Percentiles rank a stretch among this genome's conserved stretches.
Evolutionary conservation across 2,888 invertebrate species (phyloP).

Genomic region (Lobophora halterata): DNA sequence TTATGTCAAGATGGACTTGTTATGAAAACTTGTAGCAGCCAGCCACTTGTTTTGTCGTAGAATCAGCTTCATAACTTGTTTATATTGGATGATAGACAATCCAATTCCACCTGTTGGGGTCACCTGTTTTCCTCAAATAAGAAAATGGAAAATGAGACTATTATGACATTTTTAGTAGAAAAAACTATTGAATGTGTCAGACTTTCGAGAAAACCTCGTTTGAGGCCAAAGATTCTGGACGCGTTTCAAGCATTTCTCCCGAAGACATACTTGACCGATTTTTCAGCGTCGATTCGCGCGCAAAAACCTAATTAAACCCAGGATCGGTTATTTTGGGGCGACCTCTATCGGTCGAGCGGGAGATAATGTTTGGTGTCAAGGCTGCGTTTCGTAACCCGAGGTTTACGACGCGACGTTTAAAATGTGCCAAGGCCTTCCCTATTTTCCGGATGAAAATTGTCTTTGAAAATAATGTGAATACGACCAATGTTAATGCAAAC

Average conservation of each 20-base stretch:
- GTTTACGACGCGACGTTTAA: constrained; percentile 50
- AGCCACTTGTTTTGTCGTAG: constrained; percentile 55
- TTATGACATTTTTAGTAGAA: constrained; percentile 2
- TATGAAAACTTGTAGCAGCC: constrained; percentile 55
- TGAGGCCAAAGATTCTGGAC: constrained; percentile 55
- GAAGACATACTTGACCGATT: constrained; percentile 72
- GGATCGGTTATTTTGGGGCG: constrained; percentile 67
- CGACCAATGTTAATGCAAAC: constrained; percentile 35
- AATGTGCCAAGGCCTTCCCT: constrained; percentile 65
- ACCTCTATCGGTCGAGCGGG: constrained; percentile 68
- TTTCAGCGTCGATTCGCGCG: constrained; percentile 48
- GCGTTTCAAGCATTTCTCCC: constrained; percentile 52
- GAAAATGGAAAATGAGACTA: constrained; percentile 4
- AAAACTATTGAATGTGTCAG: constrained; percentile 1
- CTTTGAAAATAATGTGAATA: constrained; percentile 37
- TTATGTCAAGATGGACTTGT: constrained; percentile 59
- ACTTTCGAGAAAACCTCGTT: constrained; percentile 21
- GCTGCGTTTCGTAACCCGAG: constrained; percentile 64
- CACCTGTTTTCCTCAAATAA: constrained; percentile 4
- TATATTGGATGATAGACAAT: constrained; percentile 19
- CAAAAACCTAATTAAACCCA: constrained; percentile 62
- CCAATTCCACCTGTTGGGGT: constrained; percentile 19
- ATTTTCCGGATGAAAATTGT: constrained; percentile 52
- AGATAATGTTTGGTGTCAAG: constrained; percentile 78
- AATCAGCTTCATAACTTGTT: constrained; percentile 22